These are phyloP conservation scores for Zophobas atratus DNA, from an alignment of 1,140 invertebrate genomes.

Conservation along the genomic window DNA sequence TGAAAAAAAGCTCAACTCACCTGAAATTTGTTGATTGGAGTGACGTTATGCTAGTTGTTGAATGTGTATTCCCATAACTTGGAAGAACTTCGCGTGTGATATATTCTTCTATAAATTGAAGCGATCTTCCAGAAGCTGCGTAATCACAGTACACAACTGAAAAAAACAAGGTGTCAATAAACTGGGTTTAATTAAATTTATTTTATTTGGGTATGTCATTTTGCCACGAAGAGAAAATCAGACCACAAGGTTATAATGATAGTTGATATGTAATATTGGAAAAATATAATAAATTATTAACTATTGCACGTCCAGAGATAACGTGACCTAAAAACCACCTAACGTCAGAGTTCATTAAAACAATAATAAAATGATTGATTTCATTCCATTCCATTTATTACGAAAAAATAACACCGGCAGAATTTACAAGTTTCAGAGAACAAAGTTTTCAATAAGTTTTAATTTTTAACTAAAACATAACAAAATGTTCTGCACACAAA, in stretches of 20 bases:
- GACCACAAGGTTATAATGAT: neutral
- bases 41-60: constrained; percentile 88
- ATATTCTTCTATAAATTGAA: constrained; percentile 92
- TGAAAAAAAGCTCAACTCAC: constrained; percentile 68
- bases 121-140: constrained; percentile 84
- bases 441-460: too few species aligned
- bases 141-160: constrained; percentile 90
- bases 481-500: too few species aligned
- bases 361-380: constrained; percentile 1
- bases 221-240: neutral
- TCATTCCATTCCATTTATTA: neutral
- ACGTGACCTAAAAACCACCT: constrained; percentile 23
- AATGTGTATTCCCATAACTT: constrained; percentile 89
- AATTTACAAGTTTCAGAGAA: too few species aligned
- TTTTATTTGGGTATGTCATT: neutral
- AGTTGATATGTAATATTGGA: neutral
- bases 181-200: neutral
- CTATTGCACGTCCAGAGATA: constrained; percentile 22
- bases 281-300: neutral
- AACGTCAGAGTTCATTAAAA: neutral
- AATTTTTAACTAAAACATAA: too few species aligned
- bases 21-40: constrained; percentile 90
- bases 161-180: constrained; percentile 66
- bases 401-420: too few species aligned
- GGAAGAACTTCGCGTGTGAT: constrained; percentile 87